These are phyloP conservation scores for Polydrusus cervinus DNA, from an alignment of 2,888 invertebrate genomes.

Conservation along the genomic window DNA sequence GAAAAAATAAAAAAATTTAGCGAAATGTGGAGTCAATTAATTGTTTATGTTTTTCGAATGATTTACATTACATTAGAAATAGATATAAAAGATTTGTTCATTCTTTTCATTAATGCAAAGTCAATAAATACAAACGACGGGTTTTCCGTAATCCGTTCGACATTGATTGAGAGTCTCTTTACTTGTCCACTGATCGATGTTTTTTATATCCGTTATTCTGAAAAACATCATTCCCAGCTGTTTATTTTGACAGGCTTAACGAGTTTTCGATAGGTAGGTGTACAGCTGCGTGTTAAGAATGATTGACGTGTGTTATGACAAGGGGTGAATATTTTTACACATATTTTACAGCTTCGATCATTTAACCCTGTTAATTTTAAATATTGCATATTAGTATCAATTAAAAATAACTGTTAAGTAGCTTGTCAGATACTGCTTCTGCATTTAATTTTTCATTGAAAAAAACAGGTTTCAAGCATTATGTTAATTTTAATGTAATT, in stretches of 20 bases:
- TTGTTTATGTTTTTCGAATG: no score
- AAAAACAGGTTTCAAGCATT: no score
- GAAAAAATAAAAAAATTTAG: no score
- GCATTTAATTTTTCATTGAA: no score
- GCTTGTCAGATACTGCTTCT: no score
- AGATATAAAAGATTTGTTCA: not conserved
- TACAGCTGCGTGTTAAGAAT: not conserved
- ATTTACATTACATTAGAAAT: no score
- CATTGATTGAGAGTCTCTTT: conserved; percentile 21
- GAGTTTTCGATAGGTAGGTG: not conserved
- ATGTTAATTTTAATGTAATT: no score
- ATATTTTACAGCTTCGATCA: no score
- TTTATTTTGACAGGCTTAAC: not conserved
- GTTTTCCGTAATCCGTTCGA: conserved; percentile 8
- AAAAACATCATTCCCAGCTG: conserved; percentile 18
- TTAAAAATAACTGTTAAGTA: no score
- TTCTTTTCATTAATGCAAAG: not conserved
- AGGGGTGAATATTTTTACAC: not conserved
- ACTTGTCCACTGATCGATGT: conserved; percentile 7
- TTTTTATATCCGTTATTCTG: conserved; percentile 7
- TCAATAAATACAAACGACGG: conserved; percentile 12
- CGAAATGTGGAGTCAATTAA: no score
- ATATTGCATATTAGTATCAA: no score
- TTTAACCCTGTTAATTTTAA: no score
- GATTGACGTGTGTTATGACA: not conserved